Base-by-base conservation (phyloP, 2,797 vertebrate species). In the Amblyopsis hoosieri region DNA sequence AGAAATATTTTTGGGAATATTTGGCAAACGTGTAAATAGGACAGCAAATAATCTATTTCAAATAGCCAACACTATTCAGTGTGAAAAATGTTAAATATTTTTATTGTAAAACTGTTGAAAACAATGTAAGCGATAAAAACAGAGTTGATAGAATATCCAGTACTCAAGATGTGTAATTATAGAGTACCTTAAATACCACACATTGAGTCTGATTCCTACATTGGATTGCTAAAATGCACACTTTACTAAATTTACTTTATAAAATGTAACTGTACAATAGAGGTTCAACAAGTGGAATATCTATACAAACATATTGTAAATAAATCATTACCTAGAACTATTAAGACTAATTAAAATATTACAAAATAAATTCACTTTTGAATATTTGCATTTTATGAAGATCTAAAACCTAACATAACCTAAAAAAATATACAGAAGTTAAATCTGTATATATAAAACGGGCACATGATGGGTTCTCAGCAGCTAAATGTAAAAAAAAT, bases 191-290 rank as follows among this genome's bases (percentile, higher is more conserved):
- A 88, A 87, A 90, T 90, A 87, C 82, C 77, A 78, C 90, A 86
- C 85, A 64, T 75, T 80, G 69, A 84, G 46, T 56, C 64, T 48
- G 78, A 85, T 83, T 83, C 85, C 87, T 90, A 91, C 83, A 85
- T 75, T 77, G 71, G 72, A 82, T 79, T 81, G 82, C 87, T 89
- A 90, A 90, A 90, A 89, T 89, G 84, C 83, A 91, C 90, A 91
- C 81, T 85, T 86, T 89, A 83, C 88, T 88, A 87, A 87, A 83
- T 78, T 82, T 74, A 87, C 78, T 88, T 90, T 85, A 91, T 86
- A 90, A 90, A 91, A 89, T 83, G 88, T 89, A 83, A 88, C 86
- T 90, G 88, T 90, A 89, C 90, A 92, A 88, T 87, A 90, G 88
- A 90, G 75, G 84, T 87, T 89, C 72, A 79, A 87, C 66, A 57